Evolutionary conservation across 2,797 vertebrate species (phyloP).

Genomic region (Onychomys arenicola): DNA sequence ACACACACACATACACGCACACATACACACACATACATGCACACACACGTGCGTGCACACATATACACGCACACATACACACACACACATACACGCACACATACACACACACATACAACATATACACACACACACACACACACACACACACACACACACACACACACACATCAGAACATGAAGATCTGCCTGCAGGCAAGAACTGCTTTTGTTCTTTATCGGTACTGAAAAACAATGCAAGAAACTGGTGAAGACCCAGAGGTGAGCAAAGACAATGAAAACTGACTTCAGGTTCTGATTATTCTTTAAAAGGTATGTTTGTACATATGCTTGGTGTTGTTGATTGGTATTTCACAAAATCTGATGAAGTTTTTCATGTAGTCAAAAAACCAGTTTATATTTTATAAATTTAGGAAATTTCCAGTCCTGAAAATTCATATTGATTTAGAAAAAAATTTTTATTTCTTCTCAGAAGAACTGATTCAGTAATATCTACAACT

Average conservation of each 20-base stretch:
- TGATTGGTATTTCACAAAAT: background rate
- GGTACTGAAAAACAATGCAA: background rate
- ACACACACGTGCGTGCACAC: no score
- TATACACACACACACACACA: no score
- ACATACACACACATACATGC: no score
- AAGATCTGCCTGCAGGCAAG: conserved; percentile 36
- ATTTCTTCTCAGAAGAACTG: conserved; percentile 77
- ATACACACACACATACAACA: no score
- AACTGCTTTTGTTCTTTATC: conserved; percentile 19
- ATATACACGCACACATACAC: no score
- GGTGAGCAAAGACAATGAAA: conserved; percentile 32
- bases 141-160: no score
- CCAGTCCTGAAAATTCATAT: conserved; percentile 70
- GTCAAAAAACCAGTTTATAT: conserved; percentile 66
- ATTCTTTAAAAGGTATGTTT: background rate
- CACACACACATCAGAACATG: background rate
- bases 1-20: no score
- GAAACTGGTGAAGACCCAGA: conserved; percentile 39
- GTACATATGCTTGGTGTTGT: background rate
- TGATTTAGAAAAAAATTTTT: conserved; percentile 75
- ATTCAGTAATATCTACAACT: conserved; percentile 80
- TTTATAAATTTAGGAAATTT: conserved; percentile 79
- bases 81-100: no score
- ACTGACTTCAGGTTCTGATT: conserved; percentile 3
- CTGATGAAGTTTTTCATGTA: conserved; percentile 65